Conservation (phyloP, 2,113 vertebrate genomes). For the Phrynosoma blainvillii region DNA sequence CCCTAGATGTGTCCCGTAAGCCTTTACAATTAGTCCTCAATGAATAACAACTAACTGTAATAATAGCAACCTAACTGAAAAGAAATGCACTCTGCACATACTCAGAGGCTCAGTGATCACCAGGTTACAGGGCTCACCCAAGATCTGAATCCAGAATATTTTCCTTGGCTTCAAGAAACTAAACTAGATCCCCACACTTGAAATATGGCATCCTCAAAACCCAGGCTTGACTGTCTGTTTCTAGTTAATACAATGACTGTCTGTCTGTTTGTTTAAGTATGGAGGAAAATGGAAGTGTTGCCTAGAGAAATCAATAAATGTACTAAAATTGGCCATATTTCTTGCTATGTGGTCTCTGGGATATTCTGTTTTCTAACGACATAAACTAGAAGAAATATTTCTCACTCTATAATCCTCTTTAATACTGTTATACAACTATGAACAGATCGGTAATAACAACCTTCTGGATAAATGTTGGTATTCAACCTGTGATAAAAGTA, state of each 20-base stretch:
- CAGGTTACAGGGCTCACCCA: background rate
- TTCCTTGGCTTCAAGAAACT: background rate
- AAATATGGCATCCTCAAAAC: background rate
- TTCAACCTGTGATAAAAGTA: constrained; percentile 29
- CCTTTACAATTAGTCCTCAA: background rate
- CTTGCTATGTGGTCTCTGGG: background rate
- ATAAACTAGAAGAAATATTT: constrained; percentile 65
- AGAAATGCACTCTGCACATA: background rate
- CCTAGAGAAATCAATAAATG: background rate
- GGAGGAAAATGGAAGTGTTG: background rate
- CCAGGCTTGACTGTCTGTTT: background rate
- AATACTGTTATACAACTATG: constrained; percentile 62
- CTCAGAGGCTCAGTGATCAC: background rate
- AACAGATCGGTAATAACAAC: constrained; percentile 65
- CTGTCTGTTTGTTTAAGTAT: background rate
- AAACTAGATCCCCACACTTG: background rate
- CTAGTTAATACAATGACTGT: background rate
- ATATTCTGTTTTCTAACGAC: constrained; percentile 51
- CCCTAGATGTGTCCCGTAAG: background rate
- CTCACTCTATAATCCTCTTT: constrained; percentile 55
- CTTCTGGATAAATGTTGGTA: background rate
- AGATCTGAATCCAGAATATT: background rate
- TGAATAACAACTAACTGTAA: background rate
- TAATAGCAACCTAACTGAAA: background rate
- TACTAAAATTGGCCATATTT: constrained; percentile 13